Evolutionary conservation across 2,797 vertebrate species (phyloP).

Genomic region (Crocidura indochinensis): DNA sequence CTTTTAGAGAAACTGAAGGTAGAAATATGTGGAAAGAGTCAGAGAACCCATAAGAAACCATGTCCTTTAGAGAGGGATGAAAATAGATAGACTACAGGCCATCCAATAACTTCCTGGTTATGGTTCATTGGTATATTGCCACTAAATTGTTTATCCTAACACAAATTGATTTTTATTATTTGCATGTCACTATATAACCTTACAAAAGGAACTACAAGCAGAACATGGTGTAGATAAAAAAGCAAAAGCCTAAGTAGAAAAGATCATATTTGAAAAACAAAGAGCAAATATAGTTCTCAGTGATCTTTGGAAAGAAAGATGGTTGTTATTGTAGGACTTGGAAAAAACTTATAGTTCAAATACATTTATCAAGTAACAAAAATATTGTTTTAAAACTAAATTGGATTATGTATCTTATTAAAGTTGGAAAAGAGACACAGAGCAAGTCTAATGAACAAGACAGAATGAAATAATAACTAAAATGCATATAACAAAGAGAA

Average conservation of each 20-base stretch:
- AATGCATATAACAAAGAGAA: neutral
- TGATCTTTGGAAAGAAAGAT: conserved; percentile 14
- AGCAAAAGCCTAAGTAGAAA: conserved; percentile 18
- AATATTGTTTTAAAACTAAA: conserved; percentile 22
- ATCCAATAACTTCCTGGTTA: neutral
- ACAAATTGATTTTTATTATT: conserved; percentile 8
- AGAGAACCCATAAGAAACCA: neutral
- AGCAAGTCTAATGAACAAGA: conserved; percentile 39
- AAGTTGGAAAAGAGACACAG: conserved; percentile 15
- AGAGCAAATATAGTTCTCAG: conserved; percentile 27
- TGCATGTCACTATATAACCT: neutral
- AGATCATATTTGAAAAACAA: neutral
- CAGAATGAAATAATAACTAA: neutral
- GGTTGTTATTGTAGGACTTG: neutral
- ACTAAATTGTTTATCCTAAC: conserved; percentile 1
- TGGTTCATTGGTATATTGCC: neutral
- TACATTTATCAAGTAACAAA: neutral
- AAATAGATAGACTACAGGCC: neutral
- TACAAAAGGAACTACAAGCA: conserved; percentile 30
- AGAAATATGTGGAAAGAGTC: neutral
- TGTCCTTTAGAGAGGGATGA: neutral
- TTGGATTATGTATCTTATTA: neutral
- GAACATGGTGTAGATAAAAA: neutral
- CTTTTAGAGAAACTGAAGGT: conserved; percentile 4
- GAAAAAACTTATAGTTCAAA: conserved; percentile 29